A percentile compares a stretch with the other conserved stretches of the same genome.
Evolutionary conservation across 2,113 vertebrate species (phyloP).

Genomic region (Xyrauchen texanus): DNA sequence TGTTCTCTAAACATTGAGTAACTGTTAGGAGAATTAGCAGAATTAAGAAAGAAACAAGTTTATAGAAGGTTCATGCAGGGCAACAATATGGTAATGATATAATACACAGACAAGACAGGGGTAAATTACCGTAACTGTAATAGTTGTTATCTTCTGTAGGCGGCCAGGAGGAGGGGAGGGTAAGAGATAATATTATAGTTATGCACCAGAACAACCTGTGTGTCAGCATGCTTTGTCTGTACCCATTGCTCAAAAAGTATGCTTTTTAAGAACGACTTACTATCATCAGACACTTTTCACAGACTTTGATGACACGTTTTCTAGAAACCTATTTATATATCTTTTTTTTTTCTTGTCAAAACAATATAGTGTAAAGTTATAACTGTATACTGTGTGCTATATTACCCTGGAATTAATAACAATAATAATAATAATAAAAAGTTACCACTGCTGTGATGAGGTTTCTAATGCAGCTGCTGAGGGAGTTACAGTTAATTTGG

Average conservation of each 20-base stretch:
- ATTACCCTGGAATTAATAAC: no score
- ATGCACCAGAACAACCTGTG: constrained; percentile 55
- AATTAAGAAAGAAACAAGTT: constrained; percentile 24
- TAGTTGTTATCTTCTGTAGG: constrained; percentile 97
- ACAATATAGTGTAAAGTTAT: no score
- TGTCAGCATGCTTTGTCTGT: constrained; percentile 50
- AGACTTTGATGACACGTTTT: no score
- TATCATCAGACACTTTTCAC: no score
- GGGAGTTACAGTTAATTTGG: no score
- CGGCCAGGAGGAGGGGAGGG: constrained; percentile 70
- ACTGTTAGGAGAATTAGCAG: not conserved
- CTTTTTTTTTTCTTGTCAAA: no score
- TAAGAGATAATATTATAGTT: constrained; percentile 73
- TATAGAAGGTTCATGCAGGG: constrained; percentile 61
- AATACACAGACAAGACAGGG: constrained; percentile 59
- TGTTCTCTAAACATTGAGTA: constrained; percentile 11
- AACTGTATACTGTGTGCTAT: no score
- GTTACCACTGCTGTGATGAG: no score
- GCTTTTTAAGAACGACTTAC: no score
- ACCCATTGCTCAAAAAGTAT: not conserved
- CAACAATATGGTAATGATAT: constrained; percentile 55
- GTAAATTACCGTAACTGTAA: constrained; percentile 96
- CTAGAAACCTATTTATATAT: no score
- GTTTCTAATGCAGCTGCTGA: no score
- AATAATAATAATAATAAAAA: no score